A percentile compares a stretch with the other conserved stretches of the same genome.
Evolutionary conservation across 1,140 invertebrate genomes (phyloP).

Genomic region (Drosophila oshimai): DNA sequence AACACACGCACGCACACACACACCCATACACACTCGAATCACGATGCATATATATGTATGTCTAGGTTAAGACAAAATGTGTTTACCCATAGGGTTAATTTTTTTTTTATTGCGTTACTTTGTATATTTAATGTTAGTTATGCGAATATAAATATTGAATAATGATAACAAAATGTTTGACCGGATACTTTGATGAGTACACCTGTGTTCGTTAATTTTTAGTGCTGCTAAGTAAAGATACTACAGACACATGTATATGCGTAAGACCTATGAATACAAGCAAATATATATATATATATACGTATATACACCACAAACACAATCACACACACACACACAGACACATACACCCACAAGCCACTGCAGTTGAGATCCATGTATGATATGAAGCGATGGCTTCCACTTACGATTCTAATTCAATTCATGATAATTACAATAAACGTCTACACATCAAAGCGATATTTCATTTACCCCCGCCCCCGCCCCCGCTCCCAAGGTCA

Average conservation of each 20-base stretch:
- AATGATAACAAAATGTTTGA: constrained; percentile 50
- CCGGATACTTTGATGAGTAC: constrained; percentile 76
- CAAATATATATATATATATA: constrained; percentile 31
- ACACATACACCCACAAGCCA: constrained; percentile 8
- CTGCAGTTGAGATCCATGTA: constrained; percentile 30
- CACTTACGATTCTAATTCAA: constrained; percentile 28
- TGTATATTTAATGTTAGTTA: constrained; percentile 38
- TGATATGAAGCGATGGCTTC: constrained; percentile 23
- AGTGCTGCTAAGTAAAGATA: constrained; percentile 45
- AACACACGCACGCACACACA: constrained; percentile 10
- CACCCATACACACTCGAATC: background rate
- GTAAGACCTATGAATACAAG: constrained; percentile 42
- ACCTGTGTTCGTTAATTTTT: constrained; percentile 78
- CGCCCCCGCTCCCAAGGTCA: background rate
- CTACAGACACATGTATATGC: constrained; percentile 18
- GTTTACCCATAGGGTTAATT: constrained; percentile 36
- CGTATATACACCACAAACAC: constrained; percentile 9
- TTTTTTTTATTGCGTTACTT: constrained; percentile 35
- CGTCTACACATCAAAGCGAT: constrained; percentile 44
- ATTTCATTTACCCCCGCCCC: constrained; percentile 26
- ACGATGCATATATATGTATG: constrained; percentile 23
- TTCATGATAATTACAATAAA: constrained; percentile 45
- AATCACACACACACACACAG: background rate
- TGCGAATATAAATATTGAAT: constrained; percentile 15
- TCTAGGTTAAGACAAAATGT: constrained; percentile 13